Base-by-base conservation (phyloP, 1,140 invertebrate genomes). In the Habropoda laboriosa region DNA sequence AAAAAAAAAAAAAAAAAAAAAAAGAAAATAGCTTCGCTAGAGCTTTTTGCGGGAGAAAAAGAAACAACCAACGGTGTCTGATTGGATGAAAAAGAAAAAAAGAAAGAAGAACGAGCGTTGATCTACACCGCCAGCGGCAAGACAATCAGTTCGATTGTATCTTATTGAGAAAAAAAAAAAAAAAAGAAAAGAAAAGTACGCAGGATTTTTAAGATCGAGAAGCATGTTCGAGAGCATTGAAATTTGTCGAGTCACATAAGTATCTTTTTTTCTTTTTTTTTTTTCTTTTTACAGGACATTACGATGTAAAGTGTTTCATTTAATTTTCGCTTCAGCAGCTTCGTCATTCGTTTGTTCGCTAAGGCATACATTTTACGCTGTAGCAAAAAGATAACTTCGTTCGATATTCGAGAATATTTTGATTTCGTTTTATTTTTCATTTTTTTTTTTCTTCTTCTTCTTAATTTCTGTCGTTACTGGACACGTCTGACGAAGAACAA, bases 281-380 rank as follows among this genome's bases (percentile, higher is more conserved):
- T 45, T 0, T 53, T 42, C 40, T 18, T 45, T 27, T 18, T 13
- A n/a, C 45, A 53, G 60, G 61, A 38, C 35, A 55, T 38, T 18
- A 47, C 27, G 32, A 42, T 67, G 60, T 2, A 40, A 24, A 35
- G 24, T 18, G 10, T 49, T 40, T 63, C 77, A 72, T 30, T 86
- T 86, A 79, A 18, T 71, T 85, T 81, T 79, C 40, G 84, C 82
- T 86, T 78, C 68, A 60, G 83, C 73, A 81, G 79, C 74, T 86
- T 70, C 84, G 74, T 85, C 70, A 40, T 83, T 71, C 80, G 64
- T 84, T 85, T 72, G 66, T 84, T 80, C 35, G 83, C 83, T 83
- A 85, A 83, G 67, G 81, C 81, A 84, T 77, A 66, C 66, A 58
- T 21, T 16, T 49, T 53, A 40, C 66, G 67, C 63, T 79, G 70